A percentile compares a stretch with the other conserved stretches of the same genome.
phyloP scores from a whole-genome alignment of 1,140 invertebrate genomes.

The Cataglyphis hispanica region DNA sequence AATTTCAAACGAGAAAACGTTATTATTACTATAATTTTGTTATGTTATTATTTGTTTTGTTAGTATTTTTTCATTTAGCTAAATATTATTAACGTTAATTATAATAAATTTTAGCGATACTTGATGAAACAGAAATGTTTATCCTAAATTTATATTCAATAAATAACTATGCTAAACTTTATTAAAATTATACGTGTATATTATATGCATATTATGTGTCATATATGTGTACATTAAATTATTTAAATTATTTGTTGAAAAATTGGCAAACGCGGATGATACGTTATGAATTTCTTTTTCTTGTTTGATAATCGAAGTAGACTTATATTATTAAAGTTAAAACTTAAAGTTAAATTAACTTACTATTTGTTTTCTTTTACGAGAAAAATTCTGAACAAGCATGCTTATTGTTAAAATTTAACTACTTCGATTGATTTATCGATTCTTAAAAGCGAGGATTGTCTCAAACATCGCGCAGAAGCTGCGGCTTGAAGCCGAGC shows the following conservation, averaged over 20 bases:
- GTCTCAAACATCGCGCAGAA: constrained; percentile 54
- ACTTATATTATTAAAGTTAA: background rate
- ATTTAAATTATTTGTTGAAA: background rate
- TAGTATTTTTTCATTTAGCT: constrained; percentile 18
- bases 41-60: too few relatives aligned
- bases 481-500: constrained; percentile 59
- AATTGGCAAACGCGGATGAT: background rate
- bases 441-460: constrained; percentile 25
- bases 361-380: constrained; percentile 4
- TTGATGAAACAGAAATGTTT: too few relatives aligned
- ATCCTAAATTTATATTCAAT: background rate
- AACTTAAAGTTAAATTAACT: background rate
- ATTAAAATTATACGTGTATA: too few relatives aligned
- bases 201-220: too few relatives aligned
- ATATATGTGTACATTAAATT: background rate
- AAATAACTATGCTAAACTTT: background rate
- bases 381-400: background rate
- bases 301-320: background rate
- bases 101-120: too few relatives aligned
- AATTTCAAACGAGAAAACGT: constrained; percentile 17
- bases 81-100: background rate
- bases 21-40: background rate
- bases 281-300: background rate
- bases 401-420: constrained; percentile 11
- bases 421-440: constrained; percentile 27